A percentile compares a stretch with the other conserved stretches of the same genome.
These are phyloP conservation scores for Saguinus imperator DNA, from an alignment of 2,113 vertebrate genomes.

Conservation along the genomic window DNA sequence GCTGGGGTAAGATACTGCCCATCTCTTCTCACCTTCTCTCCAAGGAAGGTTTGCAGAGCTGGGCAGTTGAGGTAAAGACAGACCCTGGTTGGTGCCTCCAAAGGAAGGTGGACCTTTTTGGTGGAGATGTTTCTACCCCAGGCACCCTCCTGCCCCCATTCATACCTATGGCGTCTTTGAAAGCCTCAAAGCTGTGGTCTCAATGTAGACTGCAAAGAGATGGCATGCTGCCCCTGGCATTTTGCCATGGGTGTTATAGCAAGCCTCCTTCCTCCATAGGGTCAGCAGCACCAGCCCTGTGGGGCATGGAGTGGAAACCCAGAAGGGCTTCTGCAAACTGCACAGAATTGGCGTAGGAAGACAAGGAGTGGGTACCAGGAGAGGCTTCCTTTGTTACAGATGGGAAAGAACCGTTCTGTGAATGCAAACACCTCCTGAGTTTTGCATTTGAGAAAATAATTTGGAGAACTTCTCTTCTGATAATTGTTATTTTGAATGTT, in stretches of 20 bases:
- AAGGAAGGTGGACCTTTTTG: neutral
- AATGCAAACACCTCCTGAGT: neutral
- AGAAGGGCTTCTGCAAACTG: neutral
- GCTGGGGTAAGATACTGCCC: too few relatives aligned
- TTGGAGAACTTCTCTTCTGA: neutral
- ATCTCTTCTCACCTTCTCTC: neutral
- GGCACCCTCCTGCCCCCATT: neutral
- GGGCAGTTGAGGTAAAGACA: neutral
- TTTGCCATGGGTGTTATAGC: neutral
- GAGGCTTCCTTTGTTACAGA: neutral
- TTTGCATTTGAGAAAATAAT: constrained; percentile 19
- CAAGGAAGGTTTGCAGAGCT: neutral
- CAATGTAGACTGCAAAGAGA: neutral
- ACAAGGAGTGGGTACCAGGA: too few relatives aligned
- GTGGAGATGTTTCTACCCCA: neutral
- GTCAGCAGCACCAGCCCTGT: neutral
- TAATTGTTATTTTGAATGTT: constrained; percentile 23
- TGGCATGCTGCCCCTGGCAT: neutral
- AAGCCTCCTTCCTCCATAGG: neutral
- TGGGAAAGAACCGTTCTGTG: neutral
- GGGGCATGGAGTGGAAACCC: neutral
- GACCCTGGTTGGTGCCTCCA: neutral
- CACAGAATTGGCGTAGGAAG: neutral
- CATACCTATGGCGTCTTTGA: neutral
- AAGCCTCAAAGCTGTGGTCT: neutral